A percentile compares a stretch with the other conserved stretches of the same genome.
Conservation (phyloP, 2,888 invertebrate genomes). For the Eilema depressum region DNA sequence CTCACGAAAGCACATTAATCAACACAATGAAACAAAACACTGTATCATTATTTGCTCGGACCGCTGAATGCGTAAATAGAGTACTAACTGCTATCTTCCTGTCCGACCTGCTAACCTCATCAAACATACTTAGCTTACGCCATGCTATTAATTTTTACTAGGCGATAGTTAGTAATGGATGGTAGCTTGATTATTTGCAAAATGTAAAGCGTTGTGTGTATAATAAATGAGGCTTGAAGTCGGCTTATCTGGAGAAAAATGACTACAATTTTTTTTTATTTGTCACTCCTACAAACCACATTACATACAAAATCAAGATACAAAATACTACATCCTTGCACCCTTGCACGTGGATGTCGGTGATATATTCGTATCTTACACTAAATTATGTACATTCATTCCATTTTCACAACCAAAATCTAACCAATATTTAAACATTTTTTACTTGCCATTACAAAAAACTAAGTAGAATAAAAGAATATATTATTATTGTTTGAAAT, state of each 20-base stretch:
- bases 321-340: too few species aligned
- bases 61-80: slow-evolving; percentile 50
- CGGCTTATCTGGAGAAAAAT: too few species aligned
- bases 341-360: background rate
- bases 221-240: too few species aligned
- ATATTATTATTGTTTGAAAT: too few species aligned
- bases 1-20: slow-evolving; percentile 43
- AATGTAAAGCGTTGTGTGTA: background rate
- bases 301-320: too few species aligned
- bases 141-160: background rate
- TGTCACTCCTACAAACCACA: too few species aligned
- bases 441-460: background rate
- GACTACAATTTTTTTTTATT: background rate
- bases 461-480: too few species aligned
- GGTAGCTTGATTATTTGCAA: background rate
- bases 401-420: background rate
- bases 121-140: slow-evolving; percentile 9
- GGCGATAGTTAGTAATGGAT: background rate
- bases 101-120: slow-evolving; percentile 6
- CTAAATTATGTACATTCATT: background rate
- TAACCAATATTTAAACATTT: background rate
- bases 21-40: slow-evolving; percentile 48
- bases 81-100: slow-evolving; percentile 20
- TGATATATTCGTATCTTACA: background rate
- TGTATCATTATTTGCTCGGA: slow-evolving; percentile 58